Percentiles rank a stretch among this genome's conserved stretches.
Conservation (phyloP, 2,113 vertebrate genomes). For the Montifringilla adamsi region DNA sequence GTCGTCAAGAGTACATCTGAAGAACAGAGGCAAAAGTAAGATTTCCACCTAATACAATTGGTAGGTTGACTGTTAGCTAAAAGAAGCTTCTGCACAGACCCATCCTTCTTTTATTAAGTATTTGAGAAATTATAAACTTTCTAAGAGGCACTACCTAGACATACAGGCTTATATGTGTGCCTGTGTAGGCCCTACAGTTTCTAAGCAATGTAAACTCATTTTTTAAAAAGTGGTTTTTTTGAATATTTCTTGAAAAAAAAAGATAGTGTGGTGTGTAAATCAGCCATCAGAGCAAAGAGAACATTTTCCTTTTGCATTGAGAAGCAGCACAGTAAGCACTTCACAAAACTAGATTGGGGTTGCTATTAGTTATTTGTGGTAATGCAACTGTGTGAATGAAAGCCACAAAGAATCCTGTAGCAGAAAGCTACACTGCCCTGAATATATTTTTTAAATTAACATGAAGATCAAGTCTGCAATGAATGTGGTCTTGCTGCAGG, state of each 20-base stretch:
- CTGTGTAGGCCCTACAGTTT: not conserved
- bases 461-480: not conserved
- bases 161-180: not conserved
- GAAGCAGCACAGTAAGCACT: not conserved
- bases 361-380: constrained; percentile 18
- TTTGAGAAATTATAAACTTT: not conserved
- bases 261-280: not conserved
- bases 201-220: not conserved
- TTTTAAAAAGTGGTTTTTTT: not conserved
- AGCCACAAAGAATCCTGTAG: constrained; percentile 2
- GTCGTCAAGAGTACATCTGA: not conserved
- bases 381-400: not conserved
- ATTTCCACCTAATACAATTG: not conserved
- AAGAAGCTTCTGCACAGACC: not conserved
- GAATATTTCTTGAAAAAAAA: not conserved
- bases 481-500: not conserved
- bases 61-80: not conserved
- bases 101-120: not conserved
- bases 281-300: not conserved
- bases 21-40: not conserved
- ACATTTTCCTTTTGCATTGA: not conserved
- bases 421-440: not conserved
- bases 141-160: not conserved
- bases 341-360: not conserved
- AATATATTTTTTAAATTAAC: not conserved